Conservation (phyloP, 2,888 invertebrate species). For the Napeogenes inachia region DNA sequence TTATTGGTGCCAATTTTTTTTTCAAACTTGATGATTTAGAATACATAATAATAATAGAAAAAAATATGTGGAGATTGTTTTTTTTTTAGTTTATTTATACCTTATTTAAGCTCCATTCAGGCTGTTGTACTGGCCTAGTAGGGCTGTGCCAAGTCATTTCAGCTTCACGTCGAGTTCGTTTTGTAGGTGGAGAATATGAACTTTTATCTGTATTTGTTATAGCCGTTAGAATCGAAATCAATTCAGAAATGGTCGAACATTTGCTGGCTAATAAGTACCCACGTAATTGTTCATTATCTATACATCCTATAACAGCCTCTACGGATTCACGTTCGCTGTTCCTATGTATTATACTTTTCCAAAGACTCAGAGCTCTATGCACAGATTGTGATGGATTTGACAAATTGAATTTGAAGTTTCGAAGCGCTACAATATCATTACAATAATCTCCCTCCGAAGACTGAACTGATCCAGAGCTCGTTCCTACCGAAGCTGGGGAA, state of each 20-base stretch:
- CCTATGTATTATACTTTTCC: constrained; percentile 18
- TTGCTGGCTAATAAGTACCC: constrained; percentile 18
- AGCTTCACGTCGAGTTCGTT: too few species aligned
- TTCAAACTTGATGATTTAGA: too few species aligned
- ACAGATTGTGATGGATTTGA: constrained; percentile 16
- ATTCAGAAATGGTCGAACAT: constrained; percentile 15
- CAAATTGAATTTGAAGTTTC: constrained; percentile 23
- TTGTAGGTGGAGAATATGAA: too few species aligned
- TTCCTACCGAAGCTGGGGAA: constrained; percentile 18
- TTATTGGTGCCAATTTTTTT: too few species aligned
- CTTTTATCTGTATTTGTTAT: too few species aligned
- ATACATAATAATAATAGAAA: too few species aligned
- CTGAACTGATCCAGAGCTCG: constrained; percentile 21
- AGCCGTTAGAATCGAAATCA: constrained; percentile 10
- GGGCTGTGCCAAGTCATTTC: too few species aligned
- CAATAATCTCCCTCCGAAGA: constrained; percentile 27
- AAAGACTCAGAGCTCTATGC: constrained; percentile 19
- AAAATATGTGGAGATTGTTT: too few species aligned
- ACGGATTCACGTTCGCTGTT: constrained; percentile 21
- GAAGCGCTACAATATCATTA: constrained; percentile 22
- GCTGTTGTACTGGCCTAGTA: too few species aligned
- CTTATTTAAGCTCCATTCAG: too few species aligned
- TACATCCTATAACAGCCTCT: constrained; percentile 22
- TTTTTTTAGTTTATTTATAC: too few species aligned
- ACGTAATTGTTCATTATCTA: constrained; percentile 19